A percentile compares a stretch with the other conserved stretches of the same genome.
These are phyloP conservation scores for Cervus canadensis DNA, from an alignment of 2,113 vertebrate species.

Conservation along the genomic window DNA sequence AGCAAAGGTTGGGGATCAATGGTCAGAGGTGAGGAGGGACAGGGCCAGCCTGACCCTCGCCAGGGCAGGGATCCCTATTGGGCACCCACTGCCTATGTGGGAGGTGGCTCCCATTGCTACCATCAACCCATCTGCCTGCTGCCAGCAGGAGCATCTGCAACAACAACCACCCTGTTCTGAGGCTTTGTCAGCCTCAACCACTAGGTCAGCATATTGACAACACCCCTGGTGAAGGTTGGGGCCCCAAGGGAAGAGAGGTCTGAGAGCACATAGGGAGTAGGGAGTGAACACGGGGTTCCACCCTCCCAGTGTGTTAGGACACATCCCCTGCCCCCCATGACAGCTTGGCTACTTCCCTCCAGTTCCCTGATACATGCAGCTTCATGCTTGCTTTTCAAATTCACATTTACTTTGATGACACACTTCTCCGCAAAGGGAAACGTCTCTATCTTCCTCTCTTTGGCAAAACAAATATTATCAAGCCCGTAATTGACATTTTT, in stretches of 20 bases:
- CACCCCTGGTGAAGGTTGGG: not conserved
- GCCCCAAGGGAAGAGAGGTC: too few species aligned
- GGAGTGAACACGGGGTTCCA: not conserved
- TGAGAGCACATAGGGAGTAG: accelerated
- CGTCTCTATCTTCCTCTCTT: not conserved
- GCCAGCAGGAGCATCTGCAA: not conserved
- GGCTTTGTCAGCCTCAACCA: not conserved
- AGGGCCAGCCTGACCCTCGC: not conserved
- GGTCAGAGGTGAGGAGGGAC: not conserved
- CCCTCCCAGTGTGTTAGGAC: not conserved
- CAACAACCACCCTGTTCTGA: not conserved
- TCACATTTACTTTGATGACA: not conserved
- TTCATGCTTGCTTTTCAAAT: not conserved
- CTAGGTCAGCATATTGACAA: not conserved
- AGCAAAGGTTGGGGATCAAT: not conserved
- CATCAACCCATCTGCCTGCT: not conserved
- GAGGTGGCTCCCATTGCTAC: not conserved
- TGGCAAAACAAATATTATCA: not conserved
- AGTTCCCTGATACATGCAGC: not conserved
- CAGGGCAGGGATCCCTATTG: not conserved
- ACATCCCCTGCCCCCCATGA: accelerated
- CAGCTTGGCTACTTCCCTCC: accelerated
- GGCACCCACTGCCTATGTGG: not conserved
- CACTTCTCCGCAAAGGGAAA: not conserved
- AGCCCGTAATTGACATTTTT: not conserved